Percentiles rank a stretch among this genome's conserved stretches.
phyloP scores from a whole-genome alignment of 2,113 vertebrate species.

The Hemicordylus capensis region DNA sequence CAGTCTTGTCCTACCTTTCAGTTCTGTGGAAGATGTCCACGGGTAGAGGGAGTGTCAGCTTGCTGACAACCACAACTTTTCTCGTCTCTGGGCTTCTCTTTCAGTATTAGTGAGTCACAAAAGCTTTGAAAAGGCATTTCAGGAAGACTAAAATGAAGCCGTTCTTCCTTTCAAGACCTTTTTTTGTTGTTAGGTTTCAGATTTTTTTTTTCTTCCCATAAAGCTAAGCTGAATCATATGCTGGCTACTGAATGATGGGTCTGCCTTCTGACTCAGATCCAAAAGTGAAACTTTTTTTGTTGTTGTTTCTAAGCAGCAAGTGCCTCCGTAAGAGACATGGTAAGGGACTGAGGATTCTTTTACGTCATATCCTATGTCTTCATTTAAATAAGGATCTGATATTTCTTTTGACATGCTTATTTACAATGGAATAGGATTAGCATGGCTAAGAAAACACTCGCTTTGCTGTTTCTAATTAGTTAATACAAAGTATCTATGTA shows the following conservation, averaged over 20 bases:
- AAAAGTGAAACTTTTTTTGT: conserved; percentile 74
- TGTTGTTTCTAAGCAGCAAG: conserved; percentile 69
- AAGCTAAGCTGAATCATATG: conserved; percentile 75
- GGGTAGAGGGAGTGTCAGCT: conserved; percentile 60
- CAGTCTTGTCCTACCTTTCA: conserved; percentile 73
- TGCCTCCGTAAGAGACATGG: conserved; percentile 64
- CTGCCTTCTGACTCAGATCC: conserved; percentile 78
- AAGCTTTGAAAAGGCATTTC: conserved; percentile 50
- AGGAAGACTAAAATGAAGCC: conserved; percentile 42
- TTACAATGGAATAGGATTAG: conserved; percentile 21
- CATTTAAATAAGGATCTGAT: conserved; percentile 52
- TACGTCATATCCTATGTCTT: conserved; percentile 63
- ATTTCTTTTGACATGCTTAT: conserved; percentile 52
- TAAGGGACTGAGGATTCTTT: conserved; percentile 62
- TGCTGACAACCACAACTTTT: conserved; percentile 59
- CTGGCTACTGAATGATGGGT: conserved; percentile 69
- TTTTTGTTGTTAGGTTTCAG: conserved; percentile 64
- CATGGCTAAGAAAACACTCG: conserved; percentile 49
- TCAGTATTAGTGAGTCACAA: conserved; percentile 54
- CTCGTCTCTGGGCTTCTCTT: conserved; percentile 52
- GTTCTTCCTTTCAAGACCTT: conserved; percentile 40
- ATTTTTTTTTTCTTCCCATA: conserved; percentile 60
- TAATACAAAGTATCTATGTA: conserved; percentile 48
- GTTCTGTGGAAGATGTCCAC: conserved; percentile 64
- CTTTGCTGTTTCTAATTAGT: conserved; percentile 59